Base-by-base conservation (phyloP, 2,888 invertebrate species). In the Scaptomyza reducta region DNA sequence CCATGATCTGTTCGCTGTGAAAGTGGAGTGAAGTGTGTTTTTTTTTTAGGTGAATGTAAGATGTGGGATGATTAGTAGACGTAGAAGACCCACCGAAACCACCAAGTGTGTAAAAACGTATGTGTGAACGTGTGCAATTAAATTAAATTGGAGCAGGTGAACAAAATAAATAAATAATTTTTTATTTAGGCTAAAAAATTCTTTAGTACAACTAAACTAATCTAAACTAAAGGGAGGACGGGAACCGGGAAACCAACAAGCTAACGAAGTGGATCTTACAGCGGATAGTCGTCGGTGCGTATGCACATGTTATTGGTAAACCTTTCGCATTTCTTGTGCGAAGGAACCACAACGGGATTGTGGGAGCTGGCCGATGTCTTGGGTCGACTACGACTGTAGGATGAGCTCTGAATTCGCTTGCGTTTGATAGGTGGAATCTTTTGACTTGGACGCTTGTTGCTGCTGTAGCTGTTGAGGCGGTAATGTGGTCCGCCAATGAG, bases 281-380 rank as follows among this genome's bases (percentile, higher is more conserved):
- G 94, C 29, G 96, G 96, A 91, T 96, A 96, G 89, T 96, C 95
- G 10, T 93, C 93, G 22, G 94, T 93, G 70, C 95, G 94, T 54
- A 96, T 92, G 88, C 96, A 96, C 80, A 96, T 92, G 3, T 94
- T 94, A 79, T 94, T 94, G 4, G 95, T 94, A 83, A 96, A 95
- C 70, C 95, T 93, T 83, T 95, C 95, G 86, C 95, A 95, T 93
- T 90, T 91, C 51, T 84, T 89, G 18, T 84, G 77, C 1, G 33
- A 11, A 2, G 80, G 38, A 87, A 80, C 40, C 29, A 86, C 79
- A 13, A 80, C 71, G 0, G 87, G 74, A 44, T 59, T 77, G 35
- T 87, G 90, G 77, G 58, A 90, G 91, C 92, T 16, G 91, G 65
- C 93, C 90, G 5, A 92, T 89, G 72, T 57, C 42, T 82, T 80